Evolutionary conservation across 2,797 vertebrate species (phyloP).

Genomic region (Poliocrania exsul): DNA sequence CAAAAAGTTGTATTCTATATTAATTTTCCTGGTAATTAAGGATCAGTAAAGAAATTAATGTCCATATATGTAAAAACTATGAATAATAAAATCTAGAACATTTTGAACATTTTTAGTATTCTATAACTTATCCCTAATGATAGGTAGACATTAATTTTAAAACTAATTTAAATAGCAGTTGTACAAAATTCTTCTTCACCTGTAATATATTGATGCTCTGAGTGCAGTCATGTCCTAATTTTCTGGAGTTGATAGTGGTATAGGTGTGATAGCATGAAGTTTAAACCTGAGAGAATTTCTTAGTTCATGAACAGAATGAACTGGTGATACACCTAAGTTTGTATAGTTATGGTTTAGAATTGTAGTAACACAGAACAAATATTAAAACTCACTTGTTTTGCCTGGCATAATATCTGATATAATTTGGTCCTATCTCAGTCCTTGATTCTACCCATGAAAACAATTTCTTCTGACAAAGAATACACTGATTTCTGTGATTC

Average conservation of each 20-base stretch:
- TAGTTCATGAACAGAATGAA: not conserved
- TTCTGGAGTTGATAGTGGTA: not conserved
- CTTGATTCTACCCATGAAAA: not conserved
- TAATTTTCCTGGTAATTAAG: not conserved
- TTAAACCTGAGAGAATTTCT: not conserved
- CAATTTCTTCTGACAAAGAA: not conserved
- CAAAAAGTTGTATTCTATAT: not conserved
- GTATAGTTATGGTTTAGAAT: not conserved
- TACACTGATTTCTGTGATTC: not conserved
- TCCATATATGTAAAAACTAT: not conserved
- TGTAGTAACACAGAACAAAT: not conserved
- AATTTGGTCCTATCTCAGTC: not conserved
- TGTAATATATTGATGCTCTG: not conserved
- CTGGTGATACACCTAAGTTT: not conserved
- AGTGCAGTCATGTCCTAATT: not conserved
- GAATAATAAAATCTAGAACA: not conserved
- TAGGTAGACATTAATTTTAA: not conserved
- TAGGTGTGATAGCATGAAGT: not conserved
- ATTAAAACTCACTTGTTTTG: not conserved
- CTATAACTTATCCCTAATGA: not conserved
- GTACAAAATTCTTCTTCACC: not conserved
- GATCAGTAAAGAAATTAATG: not conserved
- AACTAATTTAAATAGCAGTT: not conserved
- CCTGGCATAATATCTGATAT: not conserved
- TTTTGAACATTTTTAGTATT: not conserved